Evolutionary conservation across 2,113 vertebrate species (phyloP).

Genomic region (Salminus brasiliensis): DNA sequence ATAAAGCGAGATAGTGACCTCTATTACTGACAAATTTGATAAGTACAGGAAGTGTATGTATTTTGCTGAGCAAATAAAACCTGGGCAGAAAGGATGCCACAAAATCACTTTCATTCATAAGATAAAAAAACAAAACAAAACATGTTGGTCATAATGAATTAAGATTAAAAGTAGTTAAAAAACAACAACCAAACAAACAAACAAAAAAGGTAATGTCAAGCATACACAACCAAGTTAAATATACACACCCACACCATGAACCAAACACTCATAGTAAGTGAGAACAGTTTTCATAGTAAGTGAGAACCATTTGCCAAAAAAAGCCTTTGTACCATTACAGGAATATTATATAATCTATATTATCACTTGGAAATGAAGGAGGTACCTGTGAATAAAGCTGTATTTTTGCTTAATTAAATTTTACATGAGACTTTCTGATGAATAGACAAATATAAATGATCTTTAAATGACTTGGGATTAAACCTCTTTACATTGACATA

Average conservation of each 20-base stretch:
- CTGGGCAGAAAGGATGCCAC: background rate
- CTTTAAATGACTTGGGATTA: no score
- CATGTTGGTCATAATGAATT: background rate
- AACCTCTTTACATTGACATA: no score
- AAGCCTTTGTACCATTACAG: constrained; percentile 1
- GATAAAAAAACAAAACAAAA: no score
- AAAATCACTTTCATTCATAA: background rate
- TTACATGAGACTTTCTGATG: no score
- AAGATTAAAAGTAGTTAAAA: background rate
- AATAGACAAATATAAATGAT: no score
- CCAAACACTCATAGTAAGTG: constrained; percentile 36
- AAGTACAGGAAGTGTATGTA: background rate
- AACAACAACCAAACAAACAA: background rate
- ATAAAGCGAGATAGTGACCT: background rate
- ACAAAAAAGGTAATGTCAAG: background rate
- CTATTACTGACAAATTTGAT: background rate
- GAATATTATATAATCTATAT: background rate
- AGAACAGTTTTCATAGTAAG: no score
- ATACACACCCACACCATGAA: constrained; percentile 8
- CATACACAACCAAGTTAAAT: constrained; percentile 14
- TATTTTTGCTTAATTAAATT: background rate
- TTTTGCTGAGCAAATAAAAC: background rate
- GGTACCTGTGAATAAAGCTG: background rate
- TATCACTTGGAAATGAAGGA: background rate
- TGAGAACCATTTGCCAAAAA: no score